These are phyloP conservation scores for Polymixis flavicincta DNA, from an alignment of 2,888 invertebrate species.

Conservation along the genomic window DNA sequence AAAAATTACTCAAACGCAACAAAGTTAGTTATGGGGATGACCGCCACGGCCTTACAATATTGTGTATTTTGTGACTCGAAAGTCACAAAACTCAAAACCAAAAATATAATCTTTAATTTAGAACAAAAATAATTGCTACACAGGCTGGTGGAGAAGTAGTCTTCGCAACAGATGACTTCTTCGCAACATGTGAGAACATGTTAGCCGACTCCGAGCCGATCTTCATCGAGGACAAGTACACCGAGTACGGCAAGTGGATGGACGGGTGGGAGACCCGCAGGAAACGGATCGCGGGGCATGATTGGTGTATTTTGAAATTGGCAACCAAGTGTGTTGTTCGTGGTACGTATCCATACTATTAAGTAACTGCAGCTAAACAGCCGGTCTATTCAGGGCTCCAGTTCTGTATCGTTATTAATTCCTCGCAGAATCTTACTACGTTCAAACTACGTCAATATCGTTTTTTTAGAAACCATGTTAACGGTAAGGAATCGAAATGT, in stretches of 20 bases:
- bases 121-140: slow-evolving; percentile 14
- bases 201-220: slow-evolving; percentile 89
- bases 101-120: background rate
- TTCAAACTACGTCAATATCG: no score
- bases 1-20: no score
- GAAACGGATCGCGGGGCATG: slow-evolving; percentile 91
- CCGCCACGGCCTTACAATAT: background rate
- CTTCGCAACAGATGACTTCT: slow-evolving; percentile 92
- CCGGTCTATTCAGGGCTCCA: no score
- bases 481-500: no score
- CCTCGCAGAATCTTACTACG: no score
- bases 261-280: slow-evolving; percentile 93
- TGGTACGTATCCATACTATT: slow-evolving; percentile 74
- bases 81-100: background rate
- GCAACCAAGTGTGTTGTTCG: slow-evolving; percentile 89
- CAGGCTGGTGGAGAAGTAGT: slow-evolving; percentile 91
- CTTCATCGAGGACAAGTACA: slow-evolving; percentile 90
- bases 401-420: no score
- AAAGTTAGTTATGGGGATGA: background rate
- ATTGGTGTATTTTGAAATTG: slow-evolving; percentile 91
- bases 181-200: slow-evolving; percentile 91
- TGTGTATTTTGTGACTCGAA: background rate
- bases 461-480: no score
- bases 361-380: no score
- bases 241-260: slow-evolving; percentile 93